Conservation (phyloP, 2,797 vertebrate genomes). For the Potorous gilbertii region DNA sequence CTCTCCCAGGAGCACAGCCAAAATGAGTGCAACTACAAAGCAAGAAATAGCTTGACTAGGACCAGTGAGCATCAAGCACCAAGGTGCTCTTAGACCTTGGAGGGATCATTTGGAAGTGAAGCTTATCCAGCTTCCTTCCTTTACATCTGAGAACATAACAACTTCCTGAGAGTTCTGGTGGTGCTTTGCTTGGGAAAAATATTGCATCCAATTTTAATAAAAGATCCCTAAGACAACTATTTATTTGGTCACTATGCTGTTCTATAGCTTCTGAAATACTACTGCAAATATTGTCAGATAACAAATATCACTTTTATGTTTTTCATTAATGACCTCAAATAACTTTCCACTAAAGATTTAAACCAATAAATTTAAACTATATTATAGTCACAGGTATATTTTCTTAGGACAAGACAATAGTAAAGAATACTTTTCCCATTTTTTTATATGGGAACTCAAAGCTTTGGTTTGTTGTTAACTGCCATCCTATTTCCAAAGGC, state of each 20-base stretch:
- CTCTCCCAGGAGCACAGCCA: not conserved
- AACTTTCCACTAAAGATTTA: not conserved
- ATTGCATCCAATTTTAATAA: not conserved
- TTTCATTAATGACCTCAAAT: constrained; percentile 7
- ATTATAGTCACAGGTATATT: not conserved
- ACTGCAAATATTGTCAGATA: not conserved
- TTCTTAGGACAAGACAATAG: not conserved
- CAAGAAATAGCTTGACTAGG: not conserved
- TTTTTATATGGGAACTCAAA: not conserved
- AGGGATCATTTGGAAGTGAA: not conserved
- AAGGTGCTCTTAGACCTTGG: not conserved
- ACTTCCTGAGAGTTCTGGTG: not conserved
- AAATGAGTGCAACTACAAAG: not conserved
- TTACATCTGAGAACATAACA: not conserved
- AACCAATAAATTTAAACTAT: not conserved
- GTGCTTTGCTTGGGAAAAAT: not conserved
- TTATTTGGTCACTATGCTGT: not conserved
- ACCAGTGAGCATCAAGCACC: not conserved
- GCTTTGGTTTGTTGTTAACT: not conserved
- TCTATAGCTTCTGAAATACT: not conserved
- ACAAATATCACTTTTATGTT: not conserved
- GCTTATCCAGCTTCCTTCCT: not conserved
- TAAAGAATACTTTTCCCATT: not conserved
- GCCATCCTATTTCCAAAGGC: not conserved
- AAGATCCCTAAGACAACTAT: not conserved